Base-by-base conservation (phyloP, 2,113 vertebrate species). In the Myrmecobius fasciatus region DNA sequence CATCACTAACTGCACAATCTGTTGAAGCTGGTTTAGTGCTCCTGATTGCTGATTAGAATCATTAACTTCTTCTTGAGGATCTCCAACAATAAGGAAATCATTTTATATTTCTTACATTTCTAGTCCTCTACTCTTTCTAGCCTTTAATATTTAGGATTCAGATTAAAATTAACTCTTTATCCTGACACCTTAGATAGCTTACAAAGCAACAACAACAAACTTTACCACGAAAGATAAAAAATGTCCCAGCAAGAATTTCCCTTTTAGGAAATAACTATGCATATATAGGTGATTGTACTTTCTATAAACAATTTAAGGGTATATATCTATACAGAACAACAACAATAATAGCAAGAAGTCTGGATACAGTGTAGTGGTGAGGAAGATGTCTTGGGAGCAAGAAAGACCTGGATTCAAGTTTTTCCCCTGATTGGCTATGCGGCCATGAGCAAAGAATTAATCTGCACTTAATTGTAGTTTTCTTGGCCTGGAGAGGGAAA, bases 161-260 rank as follows among this genome's bases (percentile, higher is more conserved):
- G 4, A 95, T 96, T 95, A 96, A 43, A 10, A n/a, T 96, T 90
- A 94, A 93, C 46, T 91, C 54, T 89, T 89, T 94, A 83, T 83
- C 6, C n/a, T 83, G 17, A n/a, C n/a, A 83, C 20, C 67, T 43
- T 22, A 17, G 20, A 83, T 24, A 43, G 67, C 67, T n/a, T 83
- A 83, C 2, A 43, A 83, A 83, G n/a, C 17, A n/a, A n/a, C 4
- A 43, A 2, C 20, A 43, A 17, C 20, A 8, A 43, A 83, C 67
- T 83, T 83, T 83, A 43, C n/a, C 67, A 47, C 53, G 24, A 92
- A 94, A 28, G 20, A 96, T 93, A 89, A 95, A 96, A 96, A 89
- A 31, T 25, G 48, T 91, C n/a, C 14, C 93, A 52, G 47, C n/a
- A 95, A 93, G 90, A 96, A 90, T 94, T n/a, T 67, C 20, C 90